A percentile compares a stretch with the other conserved stretches of the same genome.
Conservation (phyloP, 2,888 invertebrate species). For the Uloborus plumipes region DNA sequence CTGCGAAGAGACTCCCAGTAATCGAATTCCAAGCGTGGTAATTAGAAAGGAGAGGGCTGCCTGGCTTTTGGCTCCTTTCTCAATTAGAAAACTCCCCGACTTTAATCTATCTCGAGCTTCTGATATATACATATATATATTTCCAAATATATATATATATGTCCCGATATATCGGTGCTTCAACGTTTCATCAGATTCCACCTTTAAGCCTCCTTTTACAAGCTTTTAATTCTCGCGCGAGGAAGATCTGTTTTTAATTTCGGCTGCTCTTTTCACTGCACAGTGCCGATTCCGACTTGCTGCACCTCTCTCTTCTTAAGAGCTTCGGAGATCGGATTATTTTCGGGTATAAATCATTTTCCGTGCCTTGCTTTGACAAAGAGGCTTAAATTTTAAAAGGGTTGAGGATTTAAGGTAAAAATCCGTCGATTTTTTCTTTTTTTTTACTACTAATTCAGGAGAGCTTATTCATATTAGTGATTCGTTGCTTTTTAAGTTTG, state of each 20-base stretch:
- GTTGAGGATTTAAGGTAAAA: no score
- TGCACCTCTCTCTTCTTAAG: neutral
- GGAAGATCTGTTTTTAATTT: slow-evolving; percentile 42
- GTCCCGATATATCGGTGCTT: slow-evolving; percentile 26
- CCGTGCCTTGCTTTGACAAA: neutral
- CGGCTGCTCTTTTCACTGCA: neutral
- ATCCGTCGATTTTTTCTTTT: no score
- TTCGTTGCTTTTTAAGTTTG: no score
- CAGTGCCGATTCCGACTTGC: no score
- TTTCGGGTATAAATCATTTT: neutral
- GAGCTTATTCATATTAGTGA: no score
- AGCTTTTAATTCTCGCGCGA: slow-evolving; percentile 46
- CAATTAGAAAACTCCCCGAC: slow-evolving; percentile 56
- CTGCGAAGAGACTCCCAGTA: slow-evolving; percentile 26
- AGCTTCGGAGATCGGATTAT: neutral
- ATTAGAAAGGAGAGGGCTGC: slow-evolving; percentile 52
- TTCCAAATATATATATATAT: slow-evolving; percentile 14
- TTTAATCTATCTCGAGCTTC: slow-evolving; percentile 41
- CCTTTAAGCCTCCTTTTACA: slow-evolving; percentile 37
- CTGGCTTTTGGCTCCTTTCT: slow-evolving; percentile 11
- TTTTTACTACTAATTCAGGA: no score
- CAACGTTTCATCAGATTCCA: slow-evolving; percentile 39
- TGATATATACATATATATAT: neutral
- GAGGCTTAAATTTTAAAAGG: no score
- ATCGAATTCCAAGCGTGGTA: slow-evolving; percentile 58